Conservation (phyloP, 2,113 vertebrate species). For the Cheirogaleus medius region DNA sequence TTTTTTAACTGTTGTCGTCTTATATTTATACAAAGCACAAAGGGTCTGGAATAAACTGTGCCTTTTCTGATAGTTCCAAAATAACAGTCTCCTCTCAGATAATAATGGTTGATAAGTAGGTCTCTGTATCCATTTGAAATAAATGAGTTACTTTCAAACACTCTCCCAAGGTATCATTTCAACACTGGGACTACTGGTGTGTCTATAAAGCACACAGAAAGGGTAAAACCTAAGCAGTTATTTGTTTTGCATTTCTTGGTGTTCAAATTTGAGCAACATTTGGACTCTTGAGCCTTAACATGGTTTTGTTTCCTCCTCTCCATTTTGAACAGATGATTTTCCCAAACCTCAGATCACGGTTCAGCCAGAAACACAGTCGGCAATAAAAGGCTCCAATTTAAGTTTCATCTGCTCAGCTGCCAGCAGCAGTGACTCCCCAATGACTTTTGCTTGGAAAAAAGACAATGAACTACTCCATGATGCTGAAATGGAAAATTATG, state of each 20-base stretch:
- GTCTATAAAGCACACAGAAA: neutral
- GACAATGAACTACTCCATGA: constrained; percentile 94
- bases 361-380: constrained; percentile 96
- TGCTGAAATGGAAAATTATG: constrained; percentile 95
- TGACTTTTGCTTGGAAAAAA: constrained; percentile 99
- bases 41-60: neutral
- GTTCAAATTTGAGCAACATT: neutral
- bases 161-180: neutral
- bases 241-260: constrained; percentile 15
- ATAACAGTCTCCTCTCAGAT: constrained; percentile 66
- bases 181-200: neutral
- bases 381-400: constrained; percentile 94
- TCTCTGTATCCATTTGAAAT: neutral
- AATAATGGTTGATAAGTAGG: neutral
- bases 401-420: constrained; percentile 96
- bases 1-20: neutral
- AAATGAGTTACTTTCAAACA: neutral
- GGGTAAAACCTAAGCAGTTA: neutral
- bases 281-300: neutral
- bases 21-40: neutral
- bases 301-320: constrained; percentile 44
- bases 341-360: constrained; percentile 98
- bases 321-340: constrained; percentile 92
- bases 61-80: neutral
- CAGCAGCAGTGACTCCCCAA: constrained; percentile 97